Percentiles rank a stretch among this genome's conserved stretches.
These are phyloP conservation scores for Pseudomyrmex concolor DNA, from an alignment of 1,140 invertebrate species.

Conservation along the genomic window DNA sequence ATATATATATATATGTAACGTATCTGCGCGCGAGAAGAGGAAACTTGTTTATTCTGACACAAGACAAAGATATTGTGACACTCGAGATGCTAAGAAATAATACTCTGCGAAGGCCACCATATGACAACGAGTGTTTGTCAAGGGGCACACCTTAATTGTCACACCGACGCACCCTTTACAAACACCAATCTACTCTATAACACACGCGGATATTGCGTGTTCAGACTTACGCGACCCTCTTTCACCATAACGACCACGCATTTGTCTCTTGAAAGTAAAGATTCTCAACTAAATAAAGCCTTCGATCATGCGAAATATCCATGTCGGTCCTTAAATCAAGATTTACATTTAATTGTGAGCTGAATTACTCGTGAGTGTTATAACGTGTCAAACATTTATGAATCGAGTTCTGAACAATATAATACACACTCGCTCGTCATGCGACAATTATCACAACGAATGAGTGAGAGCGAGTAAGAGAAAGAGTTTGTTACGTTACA, in stretches of 20 bases:
- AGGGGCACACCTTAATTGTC: conserved; percentile 80
- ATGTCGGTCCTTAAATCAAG: conserved; percentile 6
- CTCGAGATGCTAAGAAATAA: conserved; percentile 68
- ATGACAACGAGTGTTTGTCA: conserved; percentile 76
- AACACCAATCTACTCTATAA: conserved; percentile 74
- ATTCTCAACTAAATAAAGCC: conserved; percentile 10
- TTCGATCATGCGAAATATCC: neutral
- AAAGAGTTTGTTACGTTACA: conserved; percentile 19
- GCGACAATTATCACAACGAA: conserved; percentile 12
- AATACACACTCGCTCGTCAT: neutral
- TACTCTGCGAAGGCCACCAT: conserved; percentile 66
- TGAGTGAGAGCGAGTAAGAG: neutral
- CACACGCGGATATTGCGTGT: neutral
- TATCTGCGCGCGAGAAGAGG: neutral
- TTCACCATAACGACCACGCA: conserved; percentile 4
- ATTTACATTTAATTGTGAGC: conserved; percentile 3
- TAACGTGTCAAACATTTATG: conserved; percentile 29
- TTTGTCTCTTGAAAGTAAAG: conserved; percentile 22
- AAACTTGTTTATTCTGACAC: neutral
- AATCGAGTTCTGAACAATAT: conserved; percentile 7
- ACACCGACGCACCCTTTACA: conserved; percentile 78
- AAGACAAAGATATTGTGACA: conserved; percentile 7
- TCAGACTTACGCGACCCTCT: conserved; percentile 10
- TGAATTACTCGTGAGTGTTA: neutral
- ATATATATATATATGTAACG: neutral